Base-by-base conservation (phyloP, 2,797 vertebrate species). In the Phrynocephalus vlangalii region DNA sequence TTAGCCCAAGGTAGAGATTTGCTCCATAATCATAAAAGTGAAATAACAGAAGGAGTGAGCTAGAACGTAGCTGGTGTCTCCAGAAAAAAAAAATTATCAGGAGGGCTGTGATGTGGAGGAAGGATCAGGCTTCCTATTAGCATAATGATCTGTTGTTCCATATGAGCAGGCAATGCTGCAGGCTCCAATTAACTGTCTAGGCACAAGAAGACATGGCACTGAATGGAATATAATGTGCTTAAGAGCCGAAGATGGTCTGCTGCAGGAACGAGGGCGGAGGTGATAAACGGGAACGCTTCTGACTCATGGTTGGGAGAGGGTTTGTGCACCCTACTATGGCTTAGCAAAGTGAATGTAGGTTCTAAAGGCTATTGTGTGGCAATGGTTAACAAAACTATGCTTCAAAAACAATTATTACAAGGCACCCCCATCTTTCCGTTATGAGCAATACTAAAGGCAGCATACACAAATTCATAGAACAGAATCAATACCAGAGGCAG, bases 61-160 rank as follows among this genome's bases (percentile, higher is more conserved):
- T 44, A 79, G 79, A 84, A 81, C 38, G 72, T 72, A 73, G 66
- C 38, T 67, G 38, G 44, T 8, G 48, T 66, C 22, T 8, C n/a
- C 20, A 70, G n/a, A 84, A 44, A 44, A 44, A 33, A 33, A 71
- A 68, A 88, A 38, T 5, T 22, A 67, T 70, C 71, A 88, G 3
- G 9, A 0, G 0, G 22, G 2, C 3, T 13, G 77, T 86, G 75
- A 24, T 7, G 10, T 60, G 78, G 77, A 78, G 82, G 68, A 76
- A 79, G 71, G 76, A 72, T 88, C 68, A 63, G 60, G 75, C 56
- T 76, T 79, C 15, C 48, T 26, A 60, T 60, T 84, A 86, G 77
- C 81, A 84, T 75, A 86, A 86, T 60, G 82, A 87, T 84, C 85
- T 87, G 85, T 30, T n/a, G 11, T 70, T 76, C 75, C 67, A 83